phyloP scores from a whole-genome alignment of 2,113 vertebrate species.

The Catharus minimus region DNA sequence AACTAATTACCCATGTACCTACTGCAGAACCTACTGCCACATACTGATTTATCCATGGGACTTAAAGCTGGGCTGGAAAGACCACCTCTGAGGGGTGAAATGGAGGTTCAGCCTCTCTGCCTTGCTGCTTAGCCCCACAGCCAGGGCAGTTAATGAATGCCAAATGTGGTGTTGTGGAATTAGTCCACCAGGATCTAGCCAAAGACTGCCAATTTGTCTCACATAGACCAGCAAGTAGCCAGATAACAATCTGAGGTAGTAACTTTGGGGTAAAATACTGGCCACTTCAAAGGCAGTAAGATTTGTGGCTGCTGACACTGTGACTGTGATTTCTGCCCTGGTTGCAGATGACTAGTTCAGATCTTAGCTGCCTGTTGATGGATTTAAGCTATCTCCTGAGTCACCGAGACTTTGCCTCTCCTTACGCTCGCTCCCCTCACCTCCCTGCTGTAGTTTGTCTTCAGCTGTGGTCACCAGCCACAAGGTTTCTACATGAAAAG shows the following conservation, averaged over 20 bases:
- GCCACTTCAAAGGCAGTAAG: constrained; percentile 43
- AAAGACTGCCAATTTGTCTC: constrained; percentile 62
- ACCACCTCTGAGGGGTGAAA: constrained; percentile 63
- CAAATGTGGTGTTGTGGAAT: constrained; percentile 66
- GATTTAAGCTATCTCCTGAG: constrained; percentile 15
- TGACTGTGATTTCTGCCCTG: constrained; percentile 45
- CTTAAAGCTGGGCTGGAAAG: constrained; percentile 9
- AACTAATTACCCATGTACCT: constrained; percentile 12
- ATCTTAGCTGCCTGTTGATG: constrained; percentile 49
- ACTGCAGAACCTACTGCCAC: not conserved
- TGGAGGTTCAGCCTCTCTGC: constrained; percentile 32
- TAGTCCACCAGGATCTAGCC: constrained; percentile 49
- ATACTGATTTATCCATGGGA: constrained; percentile 20
- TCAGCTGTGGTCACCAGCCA: constrained; percentile 16
- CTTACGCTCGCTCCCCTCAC: not conserved
- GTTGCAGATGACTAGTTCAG: constrained; percentile 45
- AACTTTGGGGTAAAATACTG: constrained; percentile 59
- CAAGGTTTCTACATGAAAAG: constrained; percentile 18
- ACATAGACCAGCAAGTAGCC: constrained; percentile 36
- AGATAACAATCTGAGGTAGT: constrained; percentile 58
- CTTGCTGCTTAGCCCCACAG: constrained; percentile 39
- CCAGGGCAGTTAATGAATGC: constrained; percentile 60
- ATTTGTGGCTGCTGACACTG: constrained; percentile 56
- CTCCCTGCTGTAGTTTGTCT: constrained; percentile 12
- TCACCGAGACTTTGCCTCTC: not conserved